Conservation (phyloP, 1,140 invertebrate species). For the Heliothis subflexa region DNA sequence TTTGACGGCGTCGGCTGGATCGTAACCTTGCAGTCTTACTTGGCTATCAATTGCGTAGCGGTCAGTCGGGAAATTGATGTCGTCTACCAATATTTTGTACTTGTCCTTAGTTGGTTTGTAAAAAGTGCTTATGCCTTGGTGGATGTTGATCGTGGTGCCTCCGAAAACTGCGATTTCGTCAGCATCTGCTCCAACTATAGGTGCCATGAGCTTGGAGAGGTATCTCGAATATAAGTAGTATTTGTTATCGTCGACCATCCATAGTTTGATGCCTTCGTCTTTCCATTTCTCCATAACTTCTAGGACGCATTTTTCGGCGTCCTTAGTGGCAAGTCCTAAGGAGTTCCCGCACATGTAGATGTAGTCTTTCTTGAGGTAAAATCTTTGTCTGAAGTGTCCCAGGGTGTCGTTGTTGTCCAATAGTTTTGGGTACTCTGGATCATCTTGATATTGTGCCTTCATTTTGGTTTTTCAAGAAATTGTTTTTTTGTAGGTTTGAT, state of each 20-base stretch:
- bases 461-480: neutral
- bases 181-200: constrained; percentile 64
- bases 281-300: constrained; percentile 70
- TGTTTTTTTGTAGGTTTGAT: too few species aligned
- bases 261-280: constrained; percentile 70
- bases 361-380: constrained; percentile 63
- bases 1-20: constrained; percentile 71
- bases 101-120: constrained; percentile 70
- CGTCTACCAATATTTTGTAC: constrained; percentile 76
- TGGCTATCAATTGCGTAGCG: constrained; percentile 76
- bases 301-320: constrained; percentile 64
- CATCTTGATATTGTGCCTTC: constrained; percentile 59
- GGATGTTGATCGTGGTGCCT: constrained; percentile 72
- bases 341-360: constrained; percentile 81
- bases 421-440: constrained; percentile 60
- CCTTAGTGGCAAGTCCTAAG: constrained; percentile 70
- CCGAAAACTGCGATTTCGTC: constrained; percentile 69
- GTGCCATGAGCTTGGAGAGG: constrained; percentile 72
- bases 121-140: constrained; percentile 74
- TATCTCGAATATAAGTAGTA: constrained; percentile 67
- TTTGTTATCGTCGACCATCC: constrained; percentile 67
- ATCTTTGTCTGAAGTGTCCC: constrained; percentile 65
- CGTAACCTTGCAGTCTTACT: constrained; percentile 69
- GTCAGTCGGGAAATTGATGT: constrained; percentile 78
- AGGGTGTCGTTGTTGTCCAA: constrained; percentile 74